Evolutionary conservation across 2,113 vertebrate genomes (phyloP).

Genomic region (Melanocharis versteri): DNA sequence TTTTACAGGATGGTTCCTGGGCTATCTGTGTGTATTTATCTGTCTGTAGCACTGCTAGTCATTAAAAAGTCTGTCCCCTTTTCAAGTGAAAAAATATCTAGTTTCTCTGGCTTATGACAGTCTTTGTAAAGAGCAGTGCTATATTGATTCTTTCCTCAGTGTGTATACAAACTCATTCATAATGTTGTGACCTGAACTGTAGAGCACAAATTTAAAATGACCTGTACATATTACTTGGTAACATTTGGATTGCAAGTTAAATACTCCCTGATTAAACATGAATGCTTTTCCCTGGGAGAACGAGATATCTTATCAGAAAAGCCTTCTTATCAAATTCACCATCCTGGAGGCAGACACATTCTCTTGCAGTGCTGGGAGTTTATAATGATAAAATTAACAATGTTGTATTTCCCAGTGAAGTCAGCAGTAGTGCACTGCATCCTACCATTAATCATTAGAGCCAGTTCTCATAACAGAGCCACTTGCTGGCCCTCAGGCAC

Average conservation of each 20-base stretch:
- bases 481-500: slow-evolving; percentile 55
- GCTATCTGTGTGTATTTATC: background rate
- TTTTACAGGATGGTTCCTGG: background rate
- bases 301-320: slow-evolving; percentile 65
- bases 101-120: slow-evolving; percentile 31
- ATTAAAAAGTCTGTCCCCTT: background rate
- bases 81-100: slow-evolving; percentile 8
- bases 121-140: background rate
- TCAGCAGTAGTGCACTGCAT: slow-evolving; percentile 44
- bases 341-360: slow-evolving; percentile 65
- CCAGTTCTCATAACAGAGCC: slow-evolving; percentile 60
- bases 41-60: background rate
- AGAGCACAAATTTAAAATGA: slow-evolving; percentile 54
- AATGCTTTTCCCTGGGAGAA: slow-evolving; percentile 46
- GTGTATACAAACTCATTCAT: slow-evolving; percentile 59
- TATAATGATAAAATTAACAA: slow-evolving; percentile 76
- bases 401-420: slow-evolving; percentile 70
- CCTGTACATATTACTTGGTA: slow-evolving; percentile 48
- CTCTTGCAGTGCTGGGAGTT: slow-evolving; percentile 60
- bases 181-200: slow-evolving; percentile 37
- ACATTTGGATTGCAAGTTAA: slow-evolving; percentile 67
- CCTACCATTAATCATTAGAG: slow-evolving; percentile 71
- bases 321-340: slow-evolving; percentile 64
- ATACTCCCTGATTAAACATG: slow-evolving; percentile 59
- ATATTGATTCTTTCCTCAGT: slow-evolving; percentile 49